Evolutionary conservation across 2,113 vertebrate genomes (phyloP).

Genomic region (Eublepharis macularius): DNA sequence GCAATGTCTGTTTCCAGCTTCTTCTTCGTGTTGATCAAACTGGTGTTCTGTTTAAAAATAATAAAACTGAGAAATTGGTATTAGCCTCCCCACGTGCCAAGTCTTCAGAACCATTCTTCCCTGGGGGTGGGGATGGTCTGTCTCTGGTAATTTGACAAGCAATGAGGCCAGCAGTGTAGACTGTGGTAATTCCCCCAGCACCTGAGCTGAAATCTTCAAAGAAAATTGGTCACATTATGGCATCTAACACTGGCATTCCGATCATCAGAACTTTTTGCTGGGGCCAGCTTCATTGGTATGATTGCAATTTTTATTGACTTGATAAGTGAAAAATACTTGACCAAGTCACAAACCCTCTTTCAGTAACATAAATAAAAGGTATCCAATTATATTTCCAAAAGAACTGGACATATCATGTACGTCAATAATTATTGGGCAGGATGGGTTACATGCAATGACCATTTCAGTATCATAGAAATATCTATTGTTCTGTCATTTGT

Average conservation of each 20-base stretch:
- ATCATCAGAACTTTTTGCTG: not conserved
- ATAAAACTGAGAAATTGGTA: not conserved
- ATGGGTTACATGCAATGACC: not conserved
- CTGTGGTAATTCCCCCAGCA: not conserved
- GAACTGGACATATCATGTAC: not conserved
- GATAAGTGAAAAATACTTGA: not conserved
- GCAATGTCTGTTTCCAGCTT: conserved; percentile 74
- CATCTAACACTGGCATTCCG: not conserved
- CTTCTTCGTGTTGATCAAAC: conserved; percentile 76
- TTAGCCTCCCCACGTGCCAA: not conserved
- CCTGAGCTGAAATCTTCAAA: not conserved
- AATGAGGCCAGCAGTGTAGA: not conserved
- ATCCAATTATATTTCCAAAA: not conserved
- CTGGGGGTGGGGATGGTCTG: rapidly evolving
- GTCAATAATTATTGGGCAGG: not conserved
- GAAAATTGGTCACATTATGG: not conserved
- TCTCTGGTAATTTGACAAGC: not conserved
- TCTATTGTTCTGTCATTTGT: not conserved
- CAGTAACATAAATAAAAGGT: not conserved
- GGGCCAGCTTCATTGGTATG: not conserved
- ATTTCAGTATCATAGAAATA: not conserved
- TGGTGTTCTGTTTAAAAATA: conserved; percentile 72
- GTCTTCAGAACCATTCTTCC: not conserved
- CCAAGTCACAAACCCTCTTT: not conserved
- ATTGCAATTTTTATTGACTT: not conserved